Conservation (phyloP, 2,888 invertebrate species). For the Noctua comes region DNA sequence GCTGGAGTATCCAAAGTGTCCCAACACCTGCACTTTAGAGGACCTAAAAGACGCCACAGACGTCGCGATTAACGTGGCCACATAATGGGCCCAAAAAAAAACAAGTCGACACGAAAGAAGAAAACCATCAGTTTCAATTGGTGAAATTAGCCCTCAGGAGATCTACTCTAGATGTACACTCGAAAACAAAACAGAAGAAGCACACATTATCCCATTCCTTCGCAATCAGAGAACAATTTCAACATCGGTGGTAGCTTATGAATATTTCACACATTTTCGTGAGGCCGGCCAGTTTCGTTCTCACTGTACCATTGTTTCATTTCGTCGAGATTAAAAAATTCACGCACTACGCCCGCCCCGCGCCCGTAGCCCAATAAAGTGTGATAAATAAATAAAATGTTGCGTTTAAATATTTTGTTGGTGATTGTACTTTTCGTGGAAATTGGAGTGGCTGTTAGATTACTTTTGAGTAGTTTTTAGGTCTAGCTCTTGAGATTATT, state of each 20-base stretch:
- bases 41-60: too few relatives aligned
- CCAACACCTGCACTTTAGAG: too few relatives aligned
- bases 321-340: constrained; percentile 65
- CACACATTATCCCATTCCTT: constrained; percentile 25
- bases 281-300: constrained; percentile 43
- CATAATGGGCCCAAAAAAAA: too few relatives aligned
- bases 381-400: constrained; percentile 58
- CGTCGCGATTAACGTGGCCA: too few relatives aligned
- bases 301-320: constrained; percentile 57
- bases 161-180: constrained; percentile 5
- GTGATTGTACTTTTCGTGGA: constrained; percentile 50
- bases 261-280: constrained; percentile 52
- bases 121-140: not conserved
- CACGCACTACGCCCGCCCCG: constrained; percentile 44
- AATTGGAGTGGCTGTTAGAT: constrained; percentile 16
- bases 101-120: too few relatives aligned
- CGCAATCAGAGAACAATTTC: constrained; percentile 54
- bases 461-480: constrained; percentile 1
- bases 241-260: constrained; percentile 31
- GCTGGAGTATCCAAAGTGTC: too few relatives aligned
- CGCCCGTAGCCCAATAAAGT: constrained; percentile 45
- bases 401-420: constrained; percentile 55
- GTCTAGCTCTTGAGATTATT: not conserved
- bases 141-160: not conserved
- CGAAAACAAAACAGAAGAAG: constrained; percentile 20